These are phyloP conservation scores for Cryptoblepharus egeriae DNA, from an alignment of 2,797 vertebrate species.

Conservation along the genomic window DNA sequence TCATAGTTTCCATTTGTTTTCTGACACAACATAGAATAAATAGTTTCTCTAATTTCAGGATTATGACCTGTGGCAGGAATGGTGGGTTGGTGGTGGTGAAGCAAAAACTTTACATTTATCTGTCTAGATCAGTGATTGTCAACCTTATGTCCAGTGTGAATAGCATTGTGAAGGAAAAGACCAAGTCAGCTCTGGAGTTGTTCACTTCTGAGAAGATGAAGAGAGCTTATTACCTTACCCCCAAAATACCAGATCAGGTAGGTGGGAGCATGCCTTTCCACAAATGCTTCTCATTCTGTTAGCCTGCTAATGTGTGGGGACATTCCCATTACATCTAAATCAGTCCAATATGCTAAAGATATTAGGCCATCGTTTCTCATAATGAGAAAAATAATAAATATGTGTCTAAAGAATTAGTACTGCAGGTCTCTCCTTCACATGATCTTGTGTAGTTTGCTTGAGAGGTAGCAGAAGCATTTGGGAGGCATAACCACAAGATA, in stretches of 20 bases:
- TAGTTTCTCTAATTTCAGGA: not conserved
- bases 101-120: not conserved
- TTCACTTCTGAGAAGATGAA: slow-evolving; percentile 90
- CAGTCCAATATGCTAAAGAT: too few relatives aligned
- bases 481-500: not conserved
- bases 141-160: slow-evolving; percentile 68
- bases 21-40: not conserved
- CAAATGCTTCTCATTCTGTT: not conserved
- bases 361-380: not conserved
- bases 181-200: slow-evolving; percentile 73
- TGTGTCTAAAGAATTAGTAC: not conserved
- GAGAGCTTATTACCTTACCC: slow-evolving; percentile 87
- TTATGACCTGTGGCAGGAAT: too few relatives aligned
- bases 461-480: not conserved
- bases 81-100: not conserved
- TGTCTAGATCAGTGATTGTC: too few relatives aligned
- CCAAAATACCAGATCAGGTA: slow-evolving; percentile 88
- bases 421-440: not conserved
- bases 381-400: not conserved
- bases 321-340: too few relatives aligned
- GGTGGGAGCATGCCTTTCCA: not conserved
- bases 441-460: not conserved
- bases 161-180: slow-evolving; percentile 74
- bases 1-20: not conserved
- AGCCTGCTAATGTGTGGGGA: not conserved